Base-by-base conservation (phyloP, 1,140 invertebrate genomes). In the Lordiphosa stackelbergi region DNA sequence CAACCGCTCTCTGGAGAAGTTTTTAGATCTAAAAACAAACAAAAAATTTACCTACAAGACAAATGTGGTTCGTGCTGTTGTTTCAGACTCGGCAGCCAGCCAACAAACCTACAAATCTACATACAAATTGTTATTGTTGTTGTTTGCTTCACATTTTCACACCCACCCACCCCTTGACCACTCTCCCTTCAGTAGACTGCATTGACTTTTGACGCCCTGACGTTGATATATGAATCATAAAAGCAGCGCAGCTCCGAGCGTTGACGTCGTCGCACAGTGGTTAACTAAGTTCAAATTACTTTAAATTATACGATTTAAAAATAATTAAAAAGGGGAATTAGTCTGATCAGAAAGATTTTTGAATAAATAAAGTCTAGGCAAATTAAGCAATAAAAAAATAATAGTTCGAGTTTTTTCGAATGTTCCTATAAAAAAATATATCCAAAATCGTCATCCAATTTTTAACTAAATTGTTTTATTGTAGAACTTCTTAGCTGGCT, bases 211-310 rank as follows among this genome's bases (percentile, higher is more conserved):
- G 42, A 69, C 65, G 65, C 66, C 46, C 52, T 69, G 75, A 81
- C 75, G 75, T 75, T 81, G 77, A 79, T 81, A 79, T 81, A 81
- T 79, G 75, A 79, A 79, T 79, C 75, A 79, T 81, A 75, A 66
- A 71, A 71, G 75, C 77, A 69, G 68, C 66, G 68, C 75, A 69
- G 73, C 53, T 54, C 43, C 43, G 59, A 8, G 8, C 6, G 1
- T 24, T 24, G 22, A 24, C 22, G 5, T 24, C 22, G 28, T 31
- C 41, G 47, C 38, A 62, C 43, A 46, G 43, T 46, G 43, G 43
- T 12, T 40, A 12, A n/a, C 7, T 5, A 40, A 40, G 11, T 13
- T 40, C 2, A 40, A 40, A 13, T 6, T 19, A 16, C 16, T 16
- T 16, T 13, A 38, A 3, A 12, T 40, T 13, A 8, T 16, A 40